Evolutionary conservation across 2,113 vertebrate genomes (phyloP).

Genomic region (Mungos mungo): DNA sequence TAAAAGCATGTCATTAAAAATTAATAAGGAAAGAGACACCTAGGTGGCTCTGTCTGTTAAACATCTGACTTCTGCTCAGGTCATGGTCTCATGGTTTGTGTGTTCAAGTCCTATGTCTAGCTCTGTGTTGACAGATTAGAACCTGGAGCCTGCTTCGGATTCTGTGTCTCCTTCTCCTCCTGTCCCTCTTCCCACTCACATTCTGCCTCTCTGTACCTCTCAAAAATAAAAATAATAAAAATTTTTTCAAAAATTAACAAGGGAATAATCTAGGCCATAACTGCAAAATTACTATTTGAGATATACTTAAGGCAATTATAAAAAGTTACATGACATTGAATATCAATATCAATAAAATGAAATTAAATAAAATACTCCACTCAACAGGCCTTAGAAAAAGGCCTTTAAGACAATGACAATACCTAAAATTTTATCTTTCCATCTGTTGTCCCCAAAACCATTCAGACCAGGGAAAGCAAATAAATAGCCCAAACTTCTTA

Average conservation of each 20-base stretch:
- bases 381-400: background rate
- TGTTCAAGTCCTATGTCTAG: no score
- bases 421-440: background rate
- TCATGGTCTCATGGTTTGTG: no score
- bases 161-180: no score
- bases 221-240: no score
- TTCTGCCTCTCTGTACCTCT: no score
- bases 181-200: no score
- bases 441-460: background rate
- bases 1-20: background rate
- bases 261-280: background rate
- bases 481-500: background rate
- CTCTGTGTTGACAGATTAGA: no score
- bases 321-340: background rate
- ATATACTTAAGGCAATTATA: background rate
- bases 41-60: no score
- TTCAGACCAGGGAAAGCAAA: background rate
- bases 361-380: background rate
- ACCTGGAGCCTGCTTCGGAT: no score
- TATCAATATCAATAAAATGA: background rate
- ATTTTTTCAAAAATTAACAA: no score
- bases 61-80: no score
- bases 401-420: background rate
- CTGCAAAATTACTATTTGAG: background rate
- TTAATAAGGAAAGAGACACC: background rate